Evolutionary conservation across 2,797 vertebrate species (phyloP), one percentile per base, ranked within the genome.

Genomic region (Phrynocephalus guinanensis): DNA sequence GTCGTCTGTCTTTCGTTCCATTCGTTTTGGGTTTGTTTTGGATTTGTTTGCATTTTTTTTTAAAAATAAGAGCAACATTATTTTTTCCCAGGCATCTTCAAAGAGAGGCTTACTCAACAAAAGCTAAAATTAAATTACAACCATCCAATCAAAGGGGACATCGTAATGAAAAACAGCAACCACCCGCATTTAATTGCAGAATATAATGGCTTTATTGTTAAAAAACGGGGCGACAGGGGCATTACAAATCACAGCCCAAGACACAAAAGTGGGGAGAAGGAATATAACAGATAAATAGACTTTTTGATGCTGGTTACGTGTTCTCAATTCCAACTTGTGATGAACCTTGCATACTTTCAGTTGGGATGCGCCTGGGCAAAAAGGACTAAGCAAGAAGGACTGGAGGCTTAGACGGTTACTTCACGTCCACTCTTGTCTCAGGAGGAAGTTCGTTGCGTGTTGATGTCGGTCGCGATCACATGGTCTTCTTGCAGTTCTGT

Each of bases 101-200:
- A 78, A 44, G 13, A 79, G 26, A 2, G 15, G 30, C 13, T 79
- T 38, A 15, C 22, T 9, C 11, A 10, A 24, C 13, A 52, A 26
- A 52, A 52, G 67, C 66, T 63, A 81, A 63, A 81, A 81, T n/a
- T 70, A 75, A 81, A 81, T 81, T 63, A 66, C 52, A 75, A n/a
- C 70, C 73, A 50, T 24, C 6, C n/a, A 63, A 75, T 60, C 33
- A 73, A 56, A 63, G 24, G 70, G 56, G 22, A 50, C 16, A 73
- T 63, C 6, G 28, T 50, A 28, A 85, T n/a, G 30, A 63, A 79
- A 72, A 63, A 56, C 1, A 9, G 78, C 50, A 56, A 66, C n/a
- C 24, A 26, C 50, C 71, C 15, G 71, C 52, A 9, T 63, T 75
- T 63, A 73, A 75, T 71, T 60, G 82, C 50, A 63, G 52, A 38